Evolutionary conservation across 2,888 invertebrate species (phyloP).

Genomic region (Dorcus hopei): DNA sequence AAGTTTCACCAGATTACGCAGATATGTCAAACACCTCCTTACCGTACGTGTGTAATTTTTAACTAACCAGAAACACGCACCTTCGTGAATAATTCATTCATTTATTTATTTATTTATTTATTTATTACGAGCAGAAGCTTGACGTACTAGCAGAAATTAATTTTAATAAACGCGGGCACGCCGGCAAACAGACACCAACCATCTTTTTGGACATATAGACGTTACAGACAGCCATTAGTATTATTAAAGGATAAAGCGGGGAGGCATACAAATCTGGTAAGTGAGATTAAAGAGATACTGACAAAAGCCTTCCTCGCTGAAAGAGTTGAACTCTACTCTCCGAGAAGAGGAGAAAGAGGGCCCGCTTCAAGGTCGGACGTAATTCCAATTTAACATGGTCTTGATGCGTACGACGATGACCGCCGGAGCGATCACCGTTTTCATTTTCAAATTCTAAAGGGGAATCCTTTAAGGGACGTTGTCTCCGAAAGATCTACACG

Average conservation of each 20-base stretch:
- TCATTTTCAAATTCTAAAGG: slow-evolving; percentile 9
- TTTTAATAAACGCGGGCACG: too few relatives aligned
- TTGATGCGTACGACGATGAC: slow-evolving; percentile 1
- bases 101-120: too few relatives aligned
- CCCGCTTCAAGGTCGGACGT: slow-evolving; percentile 5
- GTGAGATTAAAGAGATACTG: neutral
- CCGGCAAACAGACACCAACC: too few relatives aligned
- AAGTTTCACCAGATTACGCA: too few relatives aligned
- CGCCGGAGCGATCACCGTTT: slow-evolving; percentile 7
- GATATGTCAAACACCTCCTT: too few relatives aligned
- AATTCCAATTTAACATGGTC: slow-evolving; percentile 11
- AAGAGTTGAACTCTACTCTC: slow-evolving; percentile 1
- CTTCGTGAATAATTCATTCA: too few relatives aligned
- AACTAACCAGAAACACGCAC: too few relatives aligned
- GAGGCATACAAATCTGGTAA: neutral
- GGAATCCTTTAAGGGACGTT: slow-evolving; percentile 4
- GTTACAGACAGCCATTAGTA: slow-evolving; percentile 8
- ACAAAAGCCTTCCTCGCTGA: neutral
- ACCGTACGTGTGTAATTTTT: too few relatives aligned
- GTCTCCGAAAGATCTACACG: slow-evolving; percentile 1
- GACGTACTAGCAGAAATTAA: too few relatives aligned
- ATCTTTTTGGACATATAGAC: too few relatives aligned
- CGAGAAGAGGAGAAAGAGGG: neutral
- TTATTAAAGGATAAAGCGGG: slow-evolving; percentile 14
- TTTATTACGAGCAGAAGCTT: too few relatives aligned